Evolutionary conservation across 2,888 invertebrate genomes (phyloP), one percentile per base, ranked within the genome.

Genomic region (Lithophane socia): DNA sequence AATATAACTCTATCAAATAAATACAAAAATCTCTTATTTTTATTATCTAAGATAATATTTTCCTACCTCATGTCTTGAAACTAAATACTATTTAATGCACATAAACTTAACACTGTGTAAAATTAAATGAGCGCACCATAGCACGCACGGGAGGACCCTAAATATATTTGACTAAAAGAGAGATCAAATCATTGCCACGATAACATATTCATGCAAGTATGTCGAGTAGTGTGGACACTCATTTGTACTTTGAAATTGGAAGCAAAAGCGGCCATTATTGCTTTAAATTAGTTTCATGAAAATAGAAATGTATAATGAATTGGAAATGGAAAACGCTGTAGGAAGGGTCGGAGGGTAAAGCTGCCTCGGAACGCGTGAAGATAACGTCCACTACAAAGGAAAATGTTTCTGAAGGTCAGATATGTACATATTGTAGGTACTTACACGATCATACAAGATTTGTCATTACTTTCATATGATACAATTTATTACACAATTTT

Each of bases 121-220:
- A 95, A 93, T 93, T 93, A 92, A 91, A 88, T 89, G 88, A 88
- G 93, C 91, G 92, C 89, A 87, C 88, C 87, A 77, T 64, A 83
- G 85, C 84, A 84, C 88, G 90, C 91, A 92, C 93, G 94, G 95
- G 93, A 93, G 94, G 93, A 91, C 94, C 95, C 96, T 96, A 94
- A 97, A 97, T 96, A 97, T 97, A 97, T 97, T 97, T 97, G 97
- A 97, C 97, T 97, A 97, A 97, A 97, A 97, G 97, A 97, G 97
- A 97, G 97, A 97, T 97, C 97, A 97, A 97, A 97, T 97, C 97
- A 97, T 97, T 97, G 97, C 97, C 97, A 97, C 97, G 96, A 97
- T 95, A 86, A 83, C 88, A 93, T 94, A 93, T 92, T 92, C 92
- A 88, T 92, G 92, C 91, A 92, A 92, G 92, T 92, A 92, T 90